Evolutionary conservation across 1,140 invertebrate genomes (phyloP), one percentile per base, ranked within the genome.

Genomic region (Condylostylus longicornis): DNA sequence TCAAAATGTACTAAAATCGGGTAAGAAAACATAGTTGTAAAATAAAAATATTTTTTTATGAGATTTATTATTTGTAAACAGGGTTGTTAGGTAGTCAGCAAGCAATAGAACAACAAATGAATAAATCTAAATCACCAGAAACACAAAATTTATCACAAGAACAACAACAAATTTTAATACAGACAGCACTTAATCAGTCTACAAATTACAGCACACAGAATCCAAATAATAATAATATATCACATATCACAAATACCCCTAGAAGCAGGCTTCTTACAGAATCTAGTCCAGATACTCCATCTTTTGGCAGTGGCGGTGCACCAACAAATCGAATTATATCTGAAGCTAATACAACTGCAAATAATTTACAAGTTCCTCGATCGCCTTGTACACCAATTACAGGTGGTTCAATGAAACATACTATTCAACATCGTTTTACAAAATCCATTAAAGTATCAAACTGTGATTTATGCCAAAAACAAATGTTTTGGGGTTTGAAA

Each of bases 101-200:
- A 12, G 18, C 30, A 15, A 23, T 38, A 19, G 35, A 20, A 15
- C 25, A 40, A 27, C 74, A 82, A 13, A 65, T 91, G 36, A 85
- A 78, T 19, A 90, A 89, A 63, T 91, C 86, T 37, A 84, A 85
- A 51, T 91, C 87, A 20, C 85, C 91, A 60, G 87, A 93, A 64
- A 88, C 83, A 8, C 86, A 91, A 57, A 4, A 27, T 13, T 27
- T n/a, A 15, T 17, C 10, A 37, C 33, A 12, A 12, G 29, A 23
- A 28, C 23, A 18, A 27, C 19, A 13, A 45, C 44, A 42, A 6
- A 36, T 42, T 32, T 10, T 3, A 32, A 32, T 18, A 14, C 30
- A 32, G 15, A 2, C 14, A 27, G 14, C 8, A n/a, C 25, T 27
- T 27, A 10, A 27, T 5, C 25, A n/a, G 9, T 32, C 3, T 15